A percentile compares a stretch with the other conserved stretches of the same genome.
phyloP scores from a whole-genome alignment of 2,888 invertebrate species.

The Drosophila mayaguana region DNA sequence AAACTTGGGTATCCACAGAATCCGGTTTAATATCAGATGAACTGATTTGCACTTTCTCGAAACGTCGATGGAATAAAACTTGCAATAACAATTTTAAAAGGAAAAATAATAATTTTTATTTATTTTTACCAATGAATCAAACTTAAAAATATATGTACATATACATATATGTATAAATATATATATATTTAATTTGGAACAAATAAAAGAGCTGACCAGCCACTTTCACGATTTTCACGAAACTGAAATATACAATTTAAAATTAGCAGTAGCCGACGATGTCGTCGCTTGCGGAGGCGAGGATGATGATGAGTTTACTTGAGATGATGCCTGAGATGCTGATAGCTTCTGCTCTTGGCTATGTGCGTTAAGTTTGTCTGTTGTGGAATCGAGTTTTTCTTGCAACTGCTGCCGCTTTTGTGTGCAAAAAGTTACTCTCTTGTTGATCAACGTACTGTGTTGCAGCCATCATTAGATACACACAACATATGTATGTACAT shows the following conservation, averaged over 20 bases:
- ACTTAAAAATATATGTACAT: background rate
- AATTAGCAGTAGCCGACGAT: constrained; percentile 46
- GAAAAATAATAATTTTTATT: background rate
- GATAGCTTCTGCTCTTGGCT: constrained; percentile 31
- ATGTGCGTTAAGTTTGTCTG: constrained; percentile 17
- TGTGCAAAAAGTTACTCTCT: no score
- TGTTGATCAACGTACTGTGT: no score
- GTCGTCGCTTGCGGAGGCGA: background rate
- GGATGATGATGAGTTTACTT: constrained; percentile 18
- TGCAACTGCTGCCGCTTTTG: background rate
- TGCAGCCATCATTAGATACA: no score
- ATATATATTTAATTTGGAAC: constrained; percentile 10
- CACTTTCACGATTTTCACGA: constrained; percentile 78
- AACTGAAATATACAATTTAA: constrained; percentile 80
- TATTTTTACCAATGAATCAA: constrained; percentile 4
- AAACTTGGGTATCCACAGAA: constrained; percentile 64
- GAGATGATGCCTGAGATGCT: constrained; percentile 12
- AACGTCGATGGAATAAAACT: background rate
- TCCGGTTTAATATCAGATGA: constrained; percentile 75
- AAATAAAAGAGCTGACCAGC: constrained; percentile 61
- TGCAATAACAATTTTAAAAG: background rate
- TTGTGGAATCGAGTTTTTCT: background rate
- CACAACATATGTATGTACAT: no score
- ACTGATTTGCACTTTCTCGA: constrained; percentile 32
- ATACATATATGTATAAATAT: no score